Base-by-base conservation (phyloP, 53 echinoderm and acorn worm species). In the Echinarachnius parma region DNA sequence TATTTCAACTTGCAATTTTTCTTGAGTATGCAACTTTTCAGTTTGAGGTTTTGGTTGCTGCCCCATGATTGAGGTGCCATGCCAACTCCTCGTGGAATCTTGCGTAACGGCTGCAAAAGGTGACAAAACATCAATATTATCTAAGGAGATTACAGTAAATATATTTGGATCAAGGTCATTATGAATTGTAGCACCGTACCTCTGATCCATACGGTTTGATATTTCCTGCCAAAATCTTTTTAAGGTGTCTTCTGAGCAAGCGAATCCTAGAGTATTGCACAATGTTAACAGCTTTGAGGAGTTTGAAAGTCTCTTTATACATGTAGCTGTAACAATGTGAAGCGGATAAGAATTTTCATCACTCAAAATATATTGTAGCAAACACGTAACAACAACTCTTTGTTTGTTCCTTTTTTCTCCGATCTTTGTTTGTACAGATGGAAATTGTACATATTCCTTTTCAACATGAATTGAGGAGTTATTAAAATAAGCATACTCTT, bases 111-210 rank as follows among this genome's bases (percentile, higher is more conserved):
- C 68, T 27, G 80, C 80, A 80, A 76, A 58, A 31, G 59, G 60
- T 1, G 68, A 31, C 21, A 60, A 45, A 33, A 80, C 80, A 76
- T 86, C 80, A 27, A 86, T 53, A 47, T 80, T 86, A 66, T 86
- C 85, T 4, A 84, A 46, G 18, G 78, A 75, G 9, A 79, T 65
- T 35, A 49, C 11, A 21, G 85, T 85, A 18, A 85, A 48, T 16
- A 75, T 19, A 52, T 64, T n/a, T 66, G 46, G 28, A 11, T 59
- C 29, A 22, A 80, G 28, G 2, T n/a, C n/a, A n/a, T 50, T 49
- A 50, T 34, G 8, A 61, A 28, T 3, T 59, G 11, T 14, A 62
- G 62, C 21, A 30, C 4, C 3, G 37, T 39, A 35, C 52, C 42
- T 36, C 72, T 48, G 20, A 61, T 22, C n/a, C n/a, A n/a, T n/a